phyloP scores from a whole-genome alignment of 2,888 invertebrate genomes.

The Stegana nigrithorax region DNA sequence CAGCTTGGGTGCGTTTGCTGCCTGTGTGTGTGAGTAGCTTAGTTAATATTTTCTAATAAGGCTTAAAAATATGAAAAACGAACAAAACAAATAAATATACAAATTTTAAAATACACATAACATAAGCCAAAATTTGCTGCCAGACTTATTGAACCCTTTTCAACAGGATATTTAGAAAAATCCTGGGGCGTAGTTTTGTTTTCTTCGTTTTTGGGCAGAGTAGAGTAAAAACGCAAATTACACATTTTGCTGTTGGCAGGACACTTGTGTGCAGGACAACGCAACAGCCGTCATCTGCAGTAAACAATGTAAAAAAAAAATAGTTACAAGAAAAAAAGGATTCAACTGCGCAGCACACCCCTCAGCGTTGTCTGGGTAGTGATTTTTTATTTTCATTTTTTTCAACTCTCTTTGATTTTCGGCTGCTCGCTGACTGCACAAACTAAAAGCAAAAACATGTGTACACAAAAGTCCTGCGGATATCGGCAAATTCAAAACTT shows the following conservation, averaged over 20 bases:
- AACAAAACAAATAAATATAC: too few species aligned
- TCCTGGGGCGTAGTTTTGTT: slow-evolving; percentile 31
- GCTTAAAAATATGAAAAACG: too few species aligned
- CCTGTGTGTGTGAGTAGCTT: too few species aligned
- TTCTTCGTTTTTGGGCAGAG: too few species aligned
- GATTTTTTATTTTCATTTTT: slow-evolving; percentile 37
- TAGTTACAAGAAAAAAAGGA: too few species aligned
- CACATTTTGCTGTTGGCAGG: slow-evolving; percentile 53
- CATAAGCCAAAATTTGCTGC: too few species aligned
- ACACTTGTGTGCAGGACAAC: slow-evolving; percentile 33
- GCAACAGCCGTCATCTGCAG: too few species aligned
- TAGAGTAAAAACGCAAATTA: slow-evolving; percentile 27
- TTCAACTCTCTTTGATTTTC: slow-evolving; percentile 44
- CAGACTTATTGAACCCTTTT: too few species aligned
- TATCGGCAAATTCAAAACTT: slow-evolving; percentile 23
- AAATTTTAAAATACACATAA: too few species aligned
- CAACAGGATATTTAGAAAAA: too few species aligned
- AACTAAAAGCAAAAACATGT: slow-evolving; percentile 37
- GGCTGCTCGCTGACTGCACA: slow-evolving; percentile 2
- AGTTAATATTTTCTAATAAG: too few species aligned
- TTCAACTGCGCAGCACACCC: slow-evolving; percentile 13
- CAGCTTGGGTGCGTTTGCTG: too few species aligned
- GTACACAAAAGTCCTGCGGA: slow-evolving; percentile 47
- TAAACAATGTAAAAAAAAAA: neutral
- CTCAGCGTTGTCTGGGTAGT: slow-evolving; percentile 17